Evolutionary conservation across 2,797 vertebrate species (phyloP).

Genomic region (Siniperca scherzeri): DNA sequence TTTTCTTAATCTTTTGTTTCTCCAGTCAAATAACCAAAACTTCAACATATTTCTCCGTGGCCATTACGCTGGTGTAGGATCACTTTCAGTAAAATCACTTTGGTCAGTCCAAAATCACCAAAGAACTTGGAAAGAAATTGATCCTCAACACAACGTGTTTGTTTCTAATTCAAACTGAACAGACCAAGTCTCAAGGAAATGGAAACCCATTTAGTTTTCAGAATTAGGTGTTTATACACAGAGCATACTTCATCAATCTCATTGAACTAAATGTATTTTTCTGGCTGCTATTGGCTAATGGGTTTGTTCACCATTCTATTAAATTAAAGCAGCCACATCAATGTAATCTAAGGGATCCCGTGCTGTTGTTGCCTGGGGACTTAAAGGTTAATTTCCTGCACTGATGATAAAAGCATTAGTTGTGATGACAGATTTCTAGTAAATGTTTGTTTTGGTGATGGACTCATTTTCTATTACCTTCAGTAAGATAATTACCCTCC

Average conservation of each 20-base stretch:
- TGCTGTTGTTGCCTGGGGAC: neutral
- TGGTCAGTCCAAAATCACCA: neutral
- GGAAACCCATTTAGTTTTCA: neutral
- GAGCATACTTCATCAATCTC: neutral
- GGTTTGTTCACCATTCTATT: neutral
- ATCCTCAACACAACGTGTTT: neutral
- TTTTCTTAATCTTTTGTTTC: neutral
- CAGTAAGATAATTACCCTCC: conserved; percentile 5
- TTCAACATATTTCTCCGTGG: neutral
- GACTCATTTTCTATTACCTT: conserved; percentile 10
- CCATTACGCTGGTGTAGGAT: too few species aligned
- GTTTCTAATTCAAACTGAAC: neutral
- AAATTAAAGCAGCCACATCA: conserved; percentile 5
- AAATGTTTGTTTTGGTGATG: neutral
- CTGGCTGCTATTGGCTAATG: neutral
- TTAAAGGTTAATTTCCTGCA: conserved; percentile 15
- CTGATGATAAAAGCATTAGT: neutral
- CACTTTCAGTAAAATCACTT: neutral
- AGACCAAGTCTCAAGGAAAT: too few species aligned
- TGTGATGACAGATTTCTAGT: neutral
- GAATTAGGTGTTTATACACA: neutral
- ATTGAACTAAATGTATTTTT: neutral
- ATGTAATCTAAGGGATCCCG: neutral
- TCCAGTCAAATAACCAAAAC: neutral
- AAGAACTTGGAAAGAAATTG: too few species aligned